phyloP scores from a whole-genome alignment of 1,140 invertebrate species.

The Leptinotarsa texana region DNA sequence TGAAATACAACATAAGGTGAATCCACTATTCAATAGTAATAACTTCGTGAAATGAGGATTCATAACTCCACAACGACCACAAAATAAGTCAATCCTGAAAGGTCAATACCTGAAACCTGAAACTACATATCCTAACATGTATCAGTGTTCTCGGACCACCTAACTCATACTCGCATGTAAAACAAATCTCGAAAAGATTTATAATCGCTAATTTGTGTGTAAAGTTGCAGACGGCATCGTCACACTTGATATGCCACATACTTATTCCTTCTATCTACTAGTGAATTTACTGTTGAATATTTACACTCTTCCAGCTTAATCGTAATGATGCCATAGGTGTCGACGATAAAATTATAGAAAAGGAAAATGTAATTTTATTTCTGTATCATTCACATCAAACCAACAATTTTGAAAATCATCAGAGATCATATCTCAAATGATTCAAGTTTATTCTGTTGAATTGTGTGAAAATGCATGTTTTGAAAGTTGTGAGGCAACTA shows the following conservation, averaged over 20 bases:
- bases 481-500: too few relatives aligned
- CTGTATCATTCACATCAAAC: too few relatives aligned
- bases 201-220: background rate
- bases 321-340: background rate
- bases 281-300: background rate
- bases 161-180: background rate
- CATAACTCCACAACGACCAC: background rate
- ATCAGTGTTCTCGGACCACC: background rate
- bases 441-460: too few relatives aligned
- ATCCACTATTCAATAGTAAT: background rate
- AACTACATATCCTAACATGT: background rate
- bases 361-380: too few relatives aligned
- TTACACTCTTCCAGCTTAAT: background rate
- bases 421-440: too few relatives aligned
- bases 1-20: background rate
- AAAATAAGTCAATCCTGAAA: background rate
- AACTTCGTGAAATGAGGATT: background rate
- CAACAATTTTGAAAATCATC: too few relatives aligned
- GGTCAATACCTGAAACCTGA: background rate
- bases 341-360: too few relatives aligned
- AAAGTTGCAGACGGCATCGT: background rate
- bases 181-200: background rate
- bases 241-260: slow-evolving; percentile 4
- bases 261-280: background rate
- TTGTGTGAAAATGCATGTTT: too few relatives aligned